Base-by-base conservation (phyloP, 2,888 invertebrate species). In the Diarsia rubi region DNA sequence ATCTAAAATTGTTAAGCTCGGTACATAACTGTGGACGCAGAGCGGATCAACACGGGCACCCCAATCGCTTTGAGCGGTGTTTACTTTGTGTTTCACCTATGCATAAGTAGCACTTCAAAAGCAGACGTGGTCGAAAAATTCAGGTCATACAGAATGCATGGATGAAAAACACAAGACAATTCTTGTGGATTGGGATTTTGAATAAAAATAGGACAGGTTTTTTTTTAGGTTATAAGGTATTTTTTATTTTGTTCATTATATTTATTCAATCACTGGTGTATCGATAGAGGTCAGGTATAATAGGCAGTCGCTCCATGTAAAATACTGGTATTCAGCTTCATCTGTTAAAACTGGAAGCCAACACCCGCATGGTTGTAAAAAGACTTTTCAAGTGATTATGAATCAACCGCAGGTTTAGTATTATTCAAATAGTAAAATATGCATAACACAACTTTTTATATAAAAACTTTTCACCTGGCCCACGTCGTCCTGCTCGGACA, bases 41-140 rank as follows among this genome's bases (percentile, higher is more conserved):
- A 67, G 63, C 27, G 57, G 72, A 82, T 83, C 83, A 83, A 79
- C 86, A 79, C 45, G 44, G 44, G 63, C 21, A 59, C 79, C 62
- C 69, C 79, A 83, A 85, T 73, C 68, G 75, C 86, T 83, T 83
- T 83, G 73, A 73, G 75, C 73, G 65, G 66, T 69, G 79, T 83
- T 85, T 71, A 73, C 83, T 85, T 85, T 82, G 72, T 69, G 83
- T 79, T 82, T 73, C 63, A 80, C 65, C 59, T 82, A 73, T 81
- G 63, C 85, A 84, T 77, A 77, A 71, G 71, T 62, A 71, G 68
- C 42, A n/a, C 44, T 72, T 67, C 69, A 70, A 82, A 69, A 67
- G 45, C 60, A 69, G 59, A 69, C 62, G 37, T 31, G 82, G 77
- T 21, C 82, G 27, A 82, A 76, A 82, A 72, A 82, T 70, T 73